Evolutionary conservation across 1,140 invertebrate genomes (phyloP).

Genomic region (Drosophila sp.): DNA sequence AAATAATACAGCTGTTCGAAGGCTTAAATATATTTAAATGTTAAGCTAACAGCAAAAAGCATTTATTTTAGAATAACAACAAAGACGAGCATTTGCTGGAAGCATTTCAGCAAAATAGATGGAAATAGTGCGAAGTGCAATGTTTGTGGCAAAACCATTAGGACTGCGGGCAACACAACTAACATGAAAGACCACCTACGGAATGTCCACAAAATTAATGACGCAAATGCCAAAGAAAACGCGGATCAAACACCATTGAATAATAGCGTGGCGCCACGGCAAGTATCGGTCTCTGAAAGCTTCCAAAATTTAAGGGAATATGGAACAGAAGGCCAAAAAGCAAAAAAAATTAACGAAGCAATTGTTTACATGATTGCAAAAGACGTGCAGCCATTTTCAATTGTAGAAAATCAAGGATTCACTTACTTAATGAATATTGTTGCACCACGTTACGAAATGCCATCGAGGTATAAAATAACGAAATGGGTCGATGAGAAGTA

Average conservation of each 20-base stretch:
- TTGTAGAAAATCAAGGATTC: constrained; percentile 5
- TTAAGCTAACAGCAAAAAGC: neutral
- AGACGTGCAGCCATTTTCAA: constrained; percentile 8
- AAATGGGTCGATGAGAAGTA: constrained; percentile 17
- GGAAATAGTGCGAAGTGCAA: neutral
- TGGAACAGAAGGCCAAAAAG: constrained; percentile 6
- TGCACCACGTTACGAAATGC: neutral
- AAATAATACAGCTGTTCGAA: too few relatives aligned
- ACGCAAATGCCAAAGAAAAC: neutral
- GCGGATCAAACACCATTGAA: neutral
- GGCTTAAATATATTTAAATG: too few relatives aligned
- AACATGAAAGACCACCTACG: neutral
- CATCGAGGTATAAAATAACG: too few relatives aligned
- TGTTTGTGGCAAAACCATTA: neutral
- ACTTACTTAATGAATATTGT: constrained; percentile 1
- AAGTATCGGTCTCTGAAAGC: neutral
- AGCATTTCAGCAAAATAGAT: constrained; percentile 2
- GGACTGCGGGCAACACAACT: neutral
- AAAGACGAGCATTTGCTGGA: neutral
- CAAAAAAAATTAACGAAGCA: constrained; percentile 16
- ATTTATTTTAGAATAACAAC: constrained; percentile 7
- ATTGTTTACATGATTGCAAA: constrained; percentile 5
- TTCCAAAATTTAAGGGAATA: too few relatives aligned
- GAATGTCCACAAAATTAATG: neutral
- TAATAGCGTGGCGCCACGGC: neutral